Evolutionary conservation across 2,113 vertebrate genomes (phyloP).

Genomic region (Catharus fuscescens): DNA sequence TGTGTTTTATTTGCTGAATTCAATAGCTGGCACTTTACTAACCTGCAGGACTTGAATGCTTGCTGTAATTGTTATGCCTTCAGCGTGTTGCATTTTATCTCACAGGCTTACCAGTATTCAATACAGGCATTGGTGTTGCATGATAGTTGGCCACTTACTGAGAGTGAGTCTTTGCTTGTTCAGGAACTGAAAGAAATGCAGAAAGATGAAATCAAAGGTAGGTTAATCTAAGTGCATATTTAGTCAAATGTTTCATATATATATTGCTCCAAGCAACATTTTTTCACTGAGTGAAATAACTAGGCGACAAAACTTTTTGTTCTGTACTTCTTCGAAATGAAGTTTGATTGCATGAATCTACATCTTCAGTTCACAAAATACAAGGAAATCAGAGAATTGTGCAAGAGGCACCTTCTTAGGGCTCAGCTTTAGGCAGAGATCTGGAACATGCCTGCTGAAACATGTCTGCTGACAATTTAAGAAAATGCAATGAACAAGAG

Average conservation of each 20-base stretch:
- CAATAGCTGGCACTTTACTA: background rate
- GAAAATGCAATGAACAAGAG: background rate
- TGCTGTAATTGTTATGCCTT: background rate
- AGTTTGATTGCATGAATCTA: background rate
- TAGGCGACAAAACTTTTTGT: background rate
- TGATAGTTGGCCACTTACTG: conserved; percentile 85
- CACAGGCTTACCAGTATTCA: conserved; percentile 84
- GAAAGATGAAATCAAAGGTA: conserved; percentile 84
- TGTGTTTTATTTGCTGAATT: background rate
- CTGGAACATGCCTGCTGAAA: background rate
- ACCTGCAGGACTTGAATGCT: background rate
- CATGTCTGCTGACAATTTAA: background rate
- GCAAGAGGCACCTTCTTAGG: background rate
- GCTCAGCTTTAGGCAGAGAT: background rate
- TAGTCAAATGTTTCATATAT: background rate
- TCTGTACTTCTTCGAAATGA: background rate
- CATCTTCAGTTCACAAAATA: background rate
- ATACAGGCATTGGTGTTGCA: conserved; percentile 83
- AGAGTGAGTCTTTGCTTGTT: conserved; percentile 78
- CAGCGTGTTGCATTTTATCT: conserved; percentile 23
- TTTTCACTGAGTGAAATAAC: background rate
- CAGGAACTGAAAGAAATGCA: conserved; percentile 79
- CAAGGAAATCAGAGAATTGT: background rate
- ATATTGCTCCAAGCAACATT: background rate
- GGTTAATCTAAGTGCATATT: background rate